Evolutionary conservation across 2,113 vertebrate species (phyloP), one percentile per base, ranked within the genome.

Genomic region (Brachionichthys hirsutus): DNA sequence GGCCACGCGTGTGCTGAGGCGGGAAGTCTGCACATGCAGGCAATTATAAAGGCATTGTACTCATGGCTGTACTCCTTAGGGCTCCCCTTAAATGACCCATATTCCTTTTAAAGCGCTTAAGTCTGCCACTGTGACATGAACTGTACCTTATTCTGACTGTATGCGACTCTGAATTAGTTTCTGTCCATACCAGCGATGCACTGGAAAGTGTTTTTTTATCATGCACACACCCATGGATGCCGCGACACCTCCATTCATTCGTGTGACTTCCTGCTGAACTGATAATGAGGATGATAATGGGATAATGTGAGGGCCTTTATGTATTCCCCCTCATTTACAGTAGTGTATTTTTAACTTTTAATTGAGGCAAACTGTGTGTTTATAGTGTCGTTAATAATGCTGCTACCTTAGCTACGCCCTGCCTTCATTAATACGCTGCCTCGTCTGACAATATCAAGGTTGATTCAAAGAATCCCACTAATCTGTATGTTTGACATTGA

Each of bases 11-110:
- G 34, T 41, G 69, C 62, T 19, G 42, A 43, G 53, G 57, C 40
- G 52, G 45, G 61, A 68, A 58, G 63, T 41, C 55, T 48, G 67
- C 35, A 65, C 60, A 62, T 40, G 63, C 55, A 64, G 64, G 68
- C 42, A 60, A 35, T 35, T 11, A 35, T n/a, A 15, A 20, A 22
- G 20, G 54, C 30, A 70, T 53, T 40, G 19, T 51, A 61, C 64
- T 68, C 24, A 2, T 36, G 61, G 64, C 48, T 0, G n/a, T n/a
- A 47, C 43, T 68, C 53, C 51, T 6, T 49, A 12, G n/a, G 54
- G 48, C 45, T 53, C 34, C 12, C 53, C 50, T 43, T 42, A 42
- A 20, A 52, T 41, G 47, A 60, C 12, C 17, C 54, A 20, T 22
- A 10, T 36, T 40, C 35, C 34, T 43, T 30, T 50, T 12, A 47